Evolutionary conservation across 2,113 vertebrate species (phyloP).

Genomic region (Neolamprologus longior): DNA sequence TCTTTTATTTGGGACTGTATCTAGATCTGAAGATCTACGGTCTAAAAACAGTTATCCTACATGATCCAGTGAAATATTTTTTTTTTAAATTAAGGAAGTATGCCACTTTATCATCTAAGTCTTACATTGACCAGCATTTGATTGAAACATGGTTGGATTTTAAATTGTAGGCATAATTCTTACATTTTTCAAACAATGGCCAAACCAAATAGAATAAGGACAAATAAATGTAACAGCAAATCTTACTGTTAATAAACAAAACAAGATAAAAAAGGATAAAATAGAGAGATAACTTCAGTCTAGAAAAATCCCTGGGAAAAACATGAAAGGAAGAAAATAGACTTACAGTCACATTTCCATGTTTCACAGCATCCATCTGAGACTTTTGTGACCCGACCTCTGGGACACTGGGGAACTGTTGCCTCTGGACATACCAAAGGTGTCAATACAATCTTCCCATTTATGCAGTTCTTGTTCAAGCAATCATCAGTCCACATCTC

Average conservation of each 20-base stretch:
- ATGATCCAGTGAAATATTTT: background rate
- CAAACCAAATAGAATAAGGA: background rate
- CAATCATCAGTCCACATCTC: background rate
- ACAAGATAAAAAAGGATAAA: background rate
- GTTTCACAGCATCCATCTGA: background rate
- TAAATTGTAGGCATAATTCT: background rate
- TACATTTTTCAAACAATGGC: background rate
- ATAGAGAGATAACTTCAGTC: background rate
- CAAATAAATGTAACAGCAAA: background rate
- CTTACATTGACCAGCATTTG: background rate
- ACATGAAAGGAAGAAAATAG: background rate
- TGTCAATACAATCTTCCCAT: background rate
- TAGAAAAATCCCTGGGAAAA: background rate
- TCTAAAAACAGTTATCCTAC: background rate
- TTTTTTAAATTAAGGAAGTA: background rate
- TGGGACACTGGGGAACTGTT: background rate
- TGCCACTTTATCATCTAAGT: background rate
- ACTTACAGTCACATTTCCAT: background rate
- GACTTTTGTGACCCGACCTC: background rate
- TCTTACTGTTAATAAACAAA: background rate
- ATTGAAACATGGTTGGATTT: background rate
- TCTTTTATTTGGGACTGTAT: background rate
- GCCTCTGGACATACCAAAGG: background rate
- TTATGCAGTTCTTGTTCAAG: background rate
- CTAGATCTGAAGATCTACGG: accelerated